Evolutionary conservation across 2,888 invertebrate species (phyloP), one percentile per base, ranked within the genome.

Genomic region (Drosophila fulvimacula): DNA sequence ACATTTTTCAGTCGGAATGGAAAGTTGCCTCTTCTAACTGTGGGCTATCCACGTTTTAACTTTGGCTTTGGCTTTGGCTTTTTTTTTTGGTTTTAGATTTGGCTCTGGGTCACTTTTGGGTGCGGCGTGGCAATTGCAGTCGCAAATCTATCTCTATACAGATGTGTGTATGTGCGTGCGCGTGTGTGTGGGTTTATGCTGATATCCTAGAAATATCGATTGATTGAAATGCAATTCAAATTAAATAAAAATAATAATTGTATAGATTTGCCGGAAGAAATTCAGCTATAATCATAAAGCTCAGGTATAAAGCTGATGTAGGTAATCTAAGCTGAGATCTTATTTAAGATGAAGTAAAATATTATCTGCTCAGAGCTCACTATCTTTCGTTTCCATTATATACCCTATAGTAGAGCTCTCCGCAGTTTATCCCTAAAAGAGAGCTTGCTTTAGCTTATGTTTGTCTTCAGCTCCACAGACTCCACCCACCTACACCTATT

Each of bases 1-100:
- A 86, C 83, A 86, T 86, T 85, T 86, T 83, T 83, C 83, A 83
- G 82, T 69, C 49, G 79, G 81, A 82, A 86, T 82, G 83, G 83
- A 82, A 82, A 85, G 86, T 85, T 79, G 69, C 60, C 69, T 69
- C 67, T 69, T 64, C 67, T 67, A 81, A 65, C 80, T 74, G 56
- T 39, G 42, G 70, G 56, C 72, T 66, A 62, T 76, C 71, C 46
- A 60, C 69, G 44, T 48, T 46, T 41, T 30, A 61, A 42, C 73
- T 73, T 59, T 73, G 56, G 69, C 52, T 52, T 36, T 52, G n/a
- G 5, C 49, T 49, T 19, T 32, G 49, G 32, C n/a, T 27, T 70
- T 58, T 63, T 44, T 49, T 60, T 61, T 64, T 64, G 15, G 21
- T 34, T 60, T 56, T 58, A 32, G 34, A 32, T 52, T 21, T 52